Evolutionary conservation across 2,113 vertebrate genomes (phyloP).

Genomic region (Micronycteris hirsuta): DNA sequence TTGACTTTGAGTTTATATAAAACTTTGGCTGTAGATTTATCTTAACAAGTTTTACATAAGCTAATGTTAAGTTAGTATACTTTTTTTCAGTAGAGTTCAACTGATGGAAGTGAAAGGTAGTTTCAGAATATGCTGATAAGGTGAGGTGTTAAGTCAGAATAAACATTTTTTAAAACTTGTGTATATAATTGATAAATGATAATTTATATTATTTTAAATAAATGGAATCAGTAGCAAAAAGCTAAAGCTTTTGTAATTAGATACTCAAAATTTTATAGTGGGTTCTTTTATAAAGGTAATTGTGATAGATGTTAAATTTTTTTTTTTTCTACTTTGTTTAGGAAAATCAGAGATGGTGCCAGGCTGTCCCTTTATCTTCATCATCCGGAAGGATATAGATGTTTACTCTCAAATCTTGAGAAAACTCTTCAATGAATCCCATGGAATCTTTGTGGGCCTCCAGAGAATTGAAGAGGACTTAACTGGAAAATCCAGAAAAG

Average conservation of each 20-base stretch:
- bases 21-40: not conserved
- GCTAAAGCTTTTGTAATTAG: not conserved
- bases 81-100: not conserved
- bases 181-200: not conserved
- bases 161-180: not conserved
- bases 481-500: conserved; percentile 86
- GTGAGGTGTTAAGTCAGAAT: not conserved
- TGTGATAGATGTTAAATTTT: not conserved
- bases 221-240: not conserved
- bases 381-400: conserved; percentile 91
- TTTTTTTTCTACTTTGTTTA: conserved; percentile 49
- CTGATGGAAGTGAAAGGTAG: not conserved
- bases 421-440: conserved; percentile 97
- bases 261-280: not conserved
- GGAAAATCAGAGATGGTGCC: conserved; percentile 40
- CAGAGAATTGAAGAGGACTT: conserved; percentile 90
- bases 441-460: conserved; percentile 94
- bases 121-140: not conserved
- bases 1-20: not conserved
- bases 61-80: not conserved
- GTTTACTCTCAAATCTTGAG: conserved; percentile 92
- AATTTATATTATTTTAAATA: not conserved
- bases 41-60: not conserved
- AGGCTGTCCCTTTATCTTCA: conserved; percentile 79
- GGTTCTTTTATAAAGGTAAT: not conserved